phyloP scores from a whole-genome alignment of 2,888 invertebrate genomes.

The Xylota segnis region DNA sequence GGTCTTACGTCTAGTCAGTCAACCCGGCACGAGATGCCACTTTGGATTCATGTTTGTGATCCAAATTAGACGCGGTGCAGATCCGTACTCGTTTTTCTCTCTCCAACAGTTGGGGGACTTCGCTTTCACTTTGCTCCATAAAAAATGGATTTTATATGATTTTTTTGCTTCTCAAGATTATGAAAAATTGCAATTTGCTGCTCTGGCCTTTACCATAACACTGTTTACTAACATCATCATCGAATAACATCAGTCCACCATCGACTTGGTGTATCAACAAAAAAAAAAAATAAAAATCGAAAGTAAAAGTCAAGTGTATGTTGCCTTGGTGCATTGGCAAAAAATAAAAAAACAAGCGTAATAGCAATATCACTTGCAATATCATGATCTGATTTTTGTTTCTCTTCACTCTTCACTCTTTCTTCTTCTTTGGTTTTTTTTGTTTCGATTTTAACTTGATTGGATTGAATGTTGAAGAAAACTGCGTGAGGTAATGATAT shows the following conservation, averaged over 20 bases:
- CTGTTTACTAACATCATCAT: slow-evolving; percentile 46
- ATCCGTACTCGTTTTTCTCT: slow-evolving; percentile 50
- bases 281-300: slow-evolving; percentile 28
- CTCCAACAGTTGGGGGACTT: slow-evolving; percentile 15
- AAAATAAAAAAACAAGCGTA: slow-evolving; percentile 8
- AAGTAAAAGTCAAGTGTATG: slow-evolving; percentile 77
- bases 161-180: slow-evolving; percentile 64
- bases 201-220: slow-evolving; percentile 69
- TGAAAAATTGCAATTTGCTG: slow-evolving; percentile 74
- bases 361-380: slow-evolving; percentile 56
- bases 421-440: slow-evolving; percentile 11
- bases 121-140: slow-evolving; percentile 78
- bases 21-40: slow-evolving; percentile 75
- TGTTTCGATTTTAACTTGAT: slow-evolving; percentile 50
- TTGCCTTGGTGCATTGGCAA: slow-evolving; percentile 19
- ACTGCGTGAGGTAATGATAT: slow-evolving; percentile 68
- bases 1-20: slow-evolving; percentile 66
- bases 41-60: slow-evolving; percentile 74
- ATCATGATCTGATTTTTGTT: slow-evolving; percentile 50
- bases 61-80: slow-evolving; percentile 72
- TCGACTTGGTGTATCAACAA: slow-evolving; percentile 26
- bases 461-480: slow-evolving; percentile 42
- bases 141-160: slow-evolving; percentile 55
- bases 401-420: too few relatives aligned
- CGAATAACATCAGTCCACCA: slow-evolving; percentile 5